Conservation (phyloP, 2,113 vertebrate genomes). For the Corythaixoides concolor region DNA sequence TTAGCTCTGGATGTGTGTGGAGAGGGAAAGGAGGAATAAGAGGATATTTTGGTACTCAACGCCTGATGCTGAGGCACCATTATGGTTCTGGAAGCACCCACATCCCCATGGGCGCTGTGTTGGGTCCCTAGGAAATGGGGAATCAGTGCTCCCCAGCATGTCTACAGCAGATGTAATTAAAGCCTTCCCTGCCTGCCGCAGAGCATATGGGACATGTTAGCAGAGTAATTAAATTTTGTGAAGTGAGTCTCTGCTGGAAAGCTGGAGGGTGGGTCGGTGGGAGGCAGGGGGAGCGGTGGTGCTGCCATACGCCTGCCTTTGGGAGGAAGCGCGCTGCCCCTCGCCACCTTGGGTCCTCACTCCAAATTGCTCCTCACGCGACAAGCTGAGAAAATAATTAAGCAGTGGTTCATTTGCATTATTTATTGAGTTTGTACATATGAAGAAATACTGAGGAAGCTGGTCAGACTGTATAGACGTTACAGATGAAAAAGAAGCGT, state of each 20-base stretch:
- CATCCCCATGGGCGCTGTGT: not conserved
- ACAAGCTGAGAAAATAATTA: constrained; percentile 64
- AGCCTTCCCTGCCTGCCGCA: constrained; percentile 57
- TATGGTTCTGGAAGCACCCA: not conserved
- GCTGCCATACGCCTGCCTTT: not conserved
- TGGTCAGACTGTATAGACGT: not conserved
- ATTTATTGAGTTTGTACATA: constrained; percentile 24
- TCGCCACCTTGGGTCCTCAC: not conserved
- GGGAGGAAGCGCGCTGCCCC: not conserved
- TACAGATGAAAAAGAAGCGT: not conserved
- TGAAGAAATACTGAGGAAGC: not conserved
- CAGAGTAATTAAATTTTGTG: constrained; percentile 74
- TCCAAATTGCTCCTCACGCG: constrained; percentile 23
- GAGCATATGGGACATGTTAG: constrained; percentile 75
- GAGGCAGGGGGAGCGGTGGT: constrained; percentile 45
- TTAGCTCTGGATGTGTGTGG: not conserved
- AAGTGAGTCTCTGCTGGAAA: constrained; percentile 61
- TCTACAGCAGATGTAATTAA: constrained; percentile 65
- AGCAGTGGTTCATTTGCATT: constrained; percentile 51
- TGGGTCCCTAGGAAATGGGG: not conserved
- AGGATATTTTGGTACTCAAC: not conserved
- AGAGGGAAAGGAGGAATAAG: not conserved
- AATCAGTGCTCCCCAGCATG: not conserved
- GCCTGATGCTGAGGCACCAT: not conserved
- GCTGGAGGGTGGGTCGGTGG: constrained; percentile 63